These are phyloP conservation scores for Spizaetus ornatus DNA, from an alignment of 2,113 vertebrate species.

Conservation along the genomic window DNA sequence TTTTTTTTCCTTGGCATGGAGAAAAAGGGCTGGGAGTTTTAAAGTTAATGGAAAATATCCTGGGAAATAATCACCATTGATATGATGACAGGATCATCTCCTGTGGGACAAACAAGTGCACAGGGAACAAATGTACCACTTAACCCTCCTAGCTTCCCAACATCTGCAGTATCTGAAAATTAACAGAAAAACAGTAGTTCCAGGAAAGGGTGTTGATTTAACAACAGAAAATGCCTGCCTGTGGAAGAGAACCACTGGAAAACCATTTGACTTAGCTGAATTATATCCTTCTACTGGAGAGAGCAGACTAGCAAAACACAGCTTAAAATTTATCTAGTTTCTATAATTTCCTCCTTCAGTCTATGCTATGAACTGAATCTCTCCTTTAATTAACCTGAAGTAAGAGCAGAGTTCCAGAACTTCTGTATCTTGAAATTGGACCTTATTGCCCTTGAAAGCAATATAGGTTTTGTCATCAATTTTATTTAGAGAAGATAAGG, in stretches of 20 bases:
- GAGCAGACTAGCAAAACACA: background rate
- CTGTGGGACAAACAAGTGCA: background rate
- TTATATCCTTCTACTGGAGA: background rate
- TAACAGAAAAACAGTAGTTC: background rate
- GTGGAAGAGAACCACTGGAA: background rate
- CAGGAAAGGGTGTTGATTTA: background rate
- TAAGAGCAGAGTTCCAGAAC: background rate
- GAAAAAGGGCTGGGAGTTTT: background rate
- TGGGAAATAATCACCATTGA: background rate
- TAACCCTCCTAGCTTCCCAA: background rate
- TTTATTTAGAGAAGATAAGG: constrained; percentile 32
- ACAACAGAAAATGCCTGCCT: background rate
- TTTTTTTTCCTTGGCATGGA: background rate
- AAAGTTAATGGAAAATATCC: constrained; percentile 15
- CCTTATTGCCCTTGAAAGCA: background rate
- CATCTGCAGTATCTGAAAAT: background rate
- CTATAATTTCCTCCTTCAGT: background rate
- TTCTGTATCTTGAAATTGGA: background rate
- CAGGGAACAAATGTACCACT: background rate
- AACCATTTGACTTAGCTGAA: background rate
- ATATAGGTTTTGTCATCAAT: background rate
- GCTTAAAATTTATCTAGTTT: background rate
- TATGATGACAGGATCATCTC: background rate
- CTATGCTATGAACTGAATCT: background rate
- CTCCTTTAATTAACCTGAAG: background rate